Base-by-base conservation (phyloP, 2,113 vertebrate genomes). In the Mesitornis unicolor region DNA sequence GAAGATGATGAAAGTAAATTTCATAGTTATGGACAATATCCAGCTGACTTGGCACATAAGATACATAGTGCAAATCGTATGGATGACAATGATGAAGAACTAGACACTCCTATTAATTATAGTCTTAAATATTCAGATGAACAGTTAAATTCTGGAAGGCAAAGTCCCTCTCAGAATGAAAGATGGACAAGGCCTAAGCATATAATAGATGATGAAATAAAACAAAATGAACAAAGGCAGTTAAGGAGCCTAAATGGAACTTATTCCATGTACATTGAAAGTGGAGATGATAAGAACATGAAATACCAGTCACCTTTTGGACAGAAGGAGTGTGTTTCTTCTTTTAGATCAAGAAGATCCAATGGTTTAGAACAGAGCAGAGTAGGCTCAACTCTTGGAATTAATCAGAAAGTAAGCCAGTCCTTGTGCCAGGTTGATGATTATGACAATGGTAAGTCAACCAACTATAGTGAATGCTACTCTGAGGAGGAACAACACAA, bases 41-140 rank as follows among this genome's bases (percentile, higher is more conserved):
- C 99, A 17, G 99, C 99, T 16, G 99, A 99, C 92, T 97, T 99
- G 47, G 99, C 99, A 12, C 99, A 99, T 97, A 99, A 99, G 96
- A 99, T 99, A 91, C 99, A 99, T 77, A 99, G 99, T 84, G 99
- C 99, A 83, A 99, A 99, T 95, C 99, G 99, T 95, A 99, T 99
- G 99, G 98, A 99, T 36, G 99, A 99, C 40, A 99, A 99, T 45
- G 98, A 99, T 16, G 99, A 98, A 14, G 99, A 99, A 86, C 70
- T 99, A 47, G 99, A 99, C 92, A 99, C 99, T 20, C 99, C 99
- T 73, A 99, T 99, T 96, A 99, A 99, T 96, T 99, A 99, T 59
- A 99, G 99, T 90, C 98, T 99, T 33, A 99, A 99, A 92, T 99
- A 99, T 84, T 99, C 99, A 4, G 99, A 99, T 64, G 99, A 99